Percentiles rank a stretch among this genome's conserved stretches.
Evolutionary conservation across 2,797 vertebrate species (phyloP).

Genomic region (Phrynocephalus forsythii): DNA sequence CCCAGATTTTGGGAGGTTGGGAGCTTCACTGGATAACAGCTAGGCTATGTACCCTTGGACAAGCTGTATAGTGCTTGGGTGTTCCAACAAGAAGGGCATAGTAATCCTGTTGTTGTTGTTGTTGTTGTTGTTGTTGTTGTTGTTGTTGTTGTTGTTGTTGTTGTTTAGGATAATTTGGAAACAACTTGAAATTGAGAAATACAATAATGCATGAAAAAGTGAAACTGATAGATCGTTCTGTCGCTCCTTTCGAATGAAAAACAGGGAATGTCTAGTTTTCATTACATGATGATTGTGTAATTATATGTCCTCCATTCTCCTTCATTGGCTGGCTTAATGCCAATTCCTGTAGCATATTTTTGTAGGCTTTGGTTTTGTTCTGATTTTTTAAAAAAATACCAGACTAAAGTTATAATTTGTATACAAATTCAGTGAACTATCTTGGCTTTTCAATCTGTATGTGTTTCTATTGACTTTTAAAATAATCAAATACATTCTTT

Average conservation of each 20-base stretch:
- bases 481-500: constrained; percentile 76
- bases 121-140: too few species aligned
- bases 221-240: not conserved
- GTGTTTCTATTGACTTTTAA: constrained; percentile 73
- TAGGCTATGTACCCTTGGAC: too few species aligned
- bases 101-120: too few species aligned
- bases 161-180: too few species aligned
- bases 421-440: constrained; percentile 48
- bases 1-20: too few species aligned
- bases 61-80: too few species aligned
- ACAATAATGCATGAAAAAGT: not conserved
- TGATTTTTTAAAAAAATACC: constrained; percentile 29
- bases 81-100: too few species aligned
- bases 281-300: not conserved
- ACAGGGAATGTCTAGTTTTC: not conserved
- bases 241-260: not conserved
- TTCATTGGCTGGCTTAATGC: not conserved
- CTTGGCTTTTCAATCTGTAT: constrained; percentile 59
- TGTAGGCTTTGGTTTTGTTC: not conserved
- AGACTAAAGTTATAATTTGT: constrained; percentile 6
- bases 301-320: not conserved
- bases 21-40: too few species aligned
- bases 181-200: too few species aligned
- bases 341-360: constrained; percentile 11
- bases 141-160: too few species aligned